Evolutionary conservation across 2,888 invertebrate genomes (phyloP).

Genomic region (Diarsia mendica): DNA sequence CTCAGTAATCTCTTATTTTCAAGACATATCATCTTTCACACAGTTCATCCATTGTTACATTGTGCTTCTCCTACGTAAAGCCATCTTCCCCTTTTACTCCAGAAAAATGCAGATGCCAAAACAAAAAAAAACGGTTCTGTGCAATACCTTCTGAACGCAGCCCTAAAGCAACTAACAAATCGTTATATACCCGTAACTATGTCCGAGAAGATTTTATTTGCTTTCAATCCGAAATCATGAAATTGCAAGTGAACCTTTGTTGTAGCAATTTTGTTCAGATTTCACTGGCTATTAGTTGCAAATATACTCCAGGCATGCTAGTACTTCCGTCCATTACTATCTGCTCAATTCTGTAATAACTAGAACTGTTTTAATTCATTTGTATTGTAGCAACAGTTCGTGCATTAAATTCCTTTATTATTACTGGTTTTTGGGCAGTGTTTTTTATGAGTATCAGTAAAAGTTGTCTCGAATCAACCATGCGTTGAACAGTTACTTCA

Average conservation of each 20-base stretch:
- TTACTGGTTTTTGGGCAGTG: slow-evolving; percentile 38
- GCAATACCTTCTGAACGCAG: background rate
- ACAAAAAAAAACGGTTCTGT: background rate
- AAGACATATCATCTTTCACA: background rate
- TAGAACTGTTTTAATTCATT: slow-evolving; percentile 24
- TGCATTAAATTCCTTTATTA: slow-evolving; percentile 43
- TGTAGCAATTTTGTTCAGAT: background rate
- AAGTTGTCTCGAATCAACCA: slow-evolving; percentile 64
- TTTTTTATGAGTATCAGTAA: slow-evolving; percentile 56
- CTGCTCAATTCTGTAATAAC: slow-evolving; percentile 5
- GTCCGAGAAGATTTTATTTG: slow-evolving; percentile 21
- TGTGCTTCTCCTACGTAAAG: background rate
- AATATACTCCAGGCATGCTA: slow-evolving; percentile 13
- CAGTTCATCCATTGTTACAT: background rate
- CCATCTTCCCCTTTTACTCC: background rate
- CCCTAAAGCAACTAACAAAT: slow-evolving; percentile 12
- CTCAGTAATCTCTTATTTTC: background rate
- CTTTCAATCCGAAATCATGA: slow-evolving; percentile 15
- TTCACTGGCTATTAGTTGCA: background rate
- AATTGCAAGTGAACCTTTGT: slow-evolving; percentile 23
- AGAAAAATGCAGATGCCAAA: background rate
- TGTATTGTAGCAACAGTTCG: slow-evolving; percentile 19
- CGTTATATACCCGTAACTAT: slow-evolving; percentile 20
- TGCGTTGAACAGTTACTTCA: slow-evolving; percentile 56
- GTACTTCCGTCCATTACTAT: background rate